phyloP scores from a whole-genome alignment of 1,140 invertebrate genomes.

The Neotoxoptera formosana region DNA sequence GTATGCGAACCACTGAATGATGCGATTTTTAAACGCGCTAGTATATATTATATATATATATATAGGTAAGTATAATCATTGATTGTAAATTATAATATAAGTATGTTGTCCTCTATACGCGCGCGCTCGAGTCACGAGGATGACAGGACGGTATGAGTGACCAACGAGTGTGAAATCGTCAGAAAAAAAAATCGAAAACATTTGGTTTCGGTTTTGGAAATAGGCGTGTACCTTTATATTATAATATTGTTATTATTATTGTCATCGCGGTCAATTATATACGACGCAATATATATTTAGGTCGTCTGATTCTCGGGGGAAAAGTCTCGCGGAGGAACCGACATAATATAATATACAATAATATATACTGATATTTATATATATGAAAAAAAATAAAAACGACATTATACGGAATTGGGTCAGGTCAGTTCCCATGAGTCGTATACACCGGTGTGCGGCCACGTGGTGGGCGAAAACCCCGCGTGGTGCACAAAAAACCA shows the following conservation, averaged over 20 bases:
- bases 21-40: not conserved
- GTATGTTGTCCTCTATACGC: not conserved
- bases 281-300: not conserved
- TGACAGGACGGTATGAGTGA: not conserved
- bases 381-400: not conserved
- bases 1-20: not conserved
- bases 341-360: not conserved
- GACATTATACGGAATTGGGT: conserved; percentile 27
- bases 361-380: not conserved
- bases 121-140: not conserved
- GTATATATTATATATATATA: too few species aligned
- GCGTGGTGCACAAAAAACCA: not conserved
- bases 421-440: conserved; percentile 49
- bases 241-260: conserved; percentile 3
- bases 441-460: too few species aligned
- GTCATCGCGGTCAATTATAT: conserved; percentile 13
- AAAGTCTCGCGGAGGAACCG: not conserved
- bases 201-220: not conserved
- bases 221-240: not conserved
- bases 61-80: not conserved
- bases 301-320: not conserved
- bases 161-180: not conserved
- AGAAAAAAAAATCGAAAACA: not conserved
- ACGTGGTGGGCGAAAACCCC: conserved; percentile 30
- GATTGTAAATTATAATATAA: not conserved